These are phyloP conservation scores for Ceratotherium simum DNA, from an alignment of 2,113 vertebrate genomes.

Conservation along the genomic window DNA sequence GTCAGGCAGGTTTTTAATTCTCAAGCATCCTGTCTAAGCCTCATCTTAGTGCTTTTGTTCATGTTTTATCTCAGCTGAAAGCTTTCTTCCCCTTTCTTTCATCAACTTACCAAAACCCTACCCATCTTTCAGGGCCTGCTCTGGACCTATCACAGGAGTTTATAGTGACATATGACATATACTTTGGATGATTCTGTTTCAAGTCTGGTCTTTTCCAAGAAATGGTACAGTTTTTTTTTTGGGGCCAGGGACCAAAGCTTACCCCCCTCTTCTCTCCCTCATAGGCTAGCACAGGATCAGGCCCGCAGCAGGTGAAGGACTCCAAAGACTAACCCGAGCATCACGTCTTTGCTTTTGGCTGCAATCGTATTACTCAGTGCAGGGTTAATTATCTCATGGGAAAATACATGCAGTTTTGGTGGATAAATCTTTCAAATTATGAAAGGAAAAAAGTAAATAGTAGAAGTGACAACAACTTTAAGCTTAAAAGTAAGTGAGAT, in stretches of 20 bases:
- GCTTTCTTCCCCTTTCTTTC: not conserved
- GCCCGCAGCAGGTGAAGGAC: not conserved
- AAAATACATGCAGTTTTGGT: constrained; percentile 7
- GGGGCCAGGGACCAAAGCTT: not conserved
- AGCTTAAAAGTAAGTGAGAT: not conserved
- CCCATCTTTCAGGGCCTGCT: not conserved
- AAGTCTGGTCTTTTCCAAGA: not conserved
- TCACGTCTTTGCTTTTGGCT: not conserved
- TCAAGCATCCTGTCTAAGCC: not conserved
- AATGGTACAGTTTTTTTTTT: not conserved
- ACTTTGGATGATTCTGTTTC: not conserved
- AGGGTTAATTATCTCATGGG: not conserved
- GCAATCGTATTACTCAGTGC: not conserved
- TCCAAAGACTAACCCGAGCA: not conserved
- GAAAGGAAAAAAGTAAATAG: not conserved
- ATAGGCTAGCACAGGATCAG: not conserved
- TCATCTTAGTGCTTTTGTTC: not conserved
- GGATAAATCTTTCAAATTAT: not conserved
- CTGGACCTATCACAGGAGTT: not conserved
- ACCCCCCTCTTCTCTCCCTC: not conserved
- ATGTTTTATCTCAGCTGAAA: not conserved
- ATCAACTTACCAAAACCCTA: not conserved
- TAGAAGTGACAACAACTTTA: not conserved
- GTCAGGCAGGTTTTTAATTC: not conserved
- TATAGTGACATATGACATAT: not conserved